A percentile compares a stretch with the other conserved stretches of the same genome.
phyloP scores from a whole-genome alignment of 2,113 vertebrate genomes.

The Varanus salvator region DNA sequence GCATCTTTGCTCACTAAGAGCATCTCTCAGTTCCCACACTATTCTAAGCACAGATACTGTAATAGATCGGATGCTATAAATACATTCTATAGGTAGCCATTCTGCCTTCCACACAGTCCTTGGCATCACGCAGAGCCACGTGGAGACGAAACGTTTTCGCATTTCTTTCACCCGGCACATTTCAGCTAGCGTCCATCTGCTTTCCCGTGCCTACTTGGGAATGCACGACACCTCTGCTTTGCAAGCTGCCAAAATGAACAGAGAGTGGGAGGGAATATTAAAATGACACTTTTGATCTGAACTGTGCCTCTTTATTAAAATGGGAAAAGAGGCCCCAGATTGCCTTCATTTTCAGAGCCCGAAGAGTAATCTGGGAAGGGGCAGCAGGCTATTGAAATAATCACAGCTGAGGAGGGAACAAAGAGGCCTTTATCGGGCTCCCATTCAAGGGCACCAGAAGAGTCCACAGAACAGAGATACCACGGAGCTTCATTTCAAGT shows the following conservation, averaged over 20 bases:
- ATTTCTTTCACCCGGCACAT: constrained; percentile 69
- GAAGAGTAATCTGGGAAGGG: constrained; percentile 42
- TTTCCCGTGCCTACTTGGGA: constrained; percentile 66
- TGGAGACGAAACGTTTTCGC: constrained; percentile 64
- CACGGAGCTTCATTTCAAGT: constrained; percentile 3
- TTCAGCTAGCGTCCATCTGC: constrained; percentile 72
- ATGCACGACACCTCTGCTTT: constrained; percentile 70
- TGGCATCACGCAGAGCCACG: constrained; percentile 60
- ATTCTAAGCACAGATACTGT: constrained; percentile 46
- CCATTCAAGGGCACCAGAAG: not conserved
- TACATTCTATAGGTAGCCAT: constrained; percentile 47
- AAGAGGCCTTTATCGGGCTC: constrained; percentile 2
- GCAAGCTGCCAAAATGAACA: constrained; percentile 64
- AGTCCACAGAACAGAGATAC: constrained; percentile 10
- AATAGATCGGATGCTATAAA: constrained; percentile 30
- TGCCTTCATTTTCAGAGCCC: constrained; percentile 31
- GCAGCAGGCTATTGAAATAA: constrained; percentile 42
- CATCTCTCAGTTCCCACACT: not conserved
- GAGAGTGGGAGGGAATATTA: constrained; percentile 70
- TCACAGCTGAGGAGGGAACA: constrained; percentile 22
- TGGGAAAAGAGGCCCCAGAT: not conserved
- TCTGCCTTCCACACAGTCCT: constrained; percentile 31
- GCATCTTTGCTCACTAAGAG: not conserved
- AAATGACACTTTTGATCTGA: constrained; percentile 65
- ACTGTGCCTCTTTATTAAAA: constrained; percentile 65